A percentile compares a stretch with the other conserved stretches of the same genome.
These are phyloP conservation scores for Alloscopus bannaensis DNA, from an alignment of 2,888 invertebrate genomes.

Conservation along the genomic window DNA sequence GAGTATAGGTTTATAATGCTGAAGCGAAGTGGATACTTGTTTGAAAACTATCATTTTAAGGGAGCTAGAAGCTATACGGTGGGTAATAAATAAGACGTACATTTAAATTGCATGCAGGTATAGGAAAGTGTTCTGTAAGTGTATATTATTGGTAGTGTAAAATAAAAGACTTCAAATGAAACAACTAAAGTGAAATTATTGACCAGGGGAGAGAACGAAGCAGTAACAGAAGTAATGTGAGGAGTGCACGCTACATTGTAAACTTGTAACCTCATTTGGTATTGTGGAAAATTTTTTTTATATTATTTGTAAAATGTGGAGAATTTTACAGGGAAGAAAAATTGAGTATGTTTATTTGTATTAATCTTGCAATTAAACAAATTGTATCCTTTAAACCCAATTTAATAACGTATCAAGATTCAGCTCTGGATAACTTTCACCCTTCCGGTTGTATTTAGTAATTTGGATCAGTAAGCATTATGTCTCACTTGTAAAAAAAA, in stretches of 20 bases:
- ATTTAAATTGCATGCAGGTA: not conserved
- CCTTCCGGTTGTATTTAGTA: not conserved
- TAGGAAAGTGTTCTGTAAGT: not conserved
- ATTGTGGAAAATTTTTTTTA: not conserved
- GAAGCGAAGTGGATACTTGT: too few relatives aligned
- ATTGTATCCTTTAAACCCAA: not conserved
- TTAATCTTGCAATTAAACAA: not conserved
- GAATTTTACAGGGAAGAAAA: not conserved
- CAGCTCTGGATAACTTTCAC: not conserved
- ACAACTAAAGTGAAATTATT: slow-evolving; percentile 39
- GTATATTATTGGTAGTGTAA: not conserved
- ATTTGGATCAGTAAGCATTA: not conserved
- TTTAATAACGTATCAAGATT: not conserved
- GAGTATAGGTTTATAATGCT: too few relatives aligned
- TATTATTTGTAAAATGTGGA: not conserved
- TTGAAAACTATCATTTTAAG: not conserved
- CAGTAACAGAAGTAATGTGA: not conserved
- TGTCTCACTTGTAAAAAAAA: not conserved
- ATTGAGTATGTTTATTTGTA: not conserved
- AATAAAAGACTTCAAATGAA: slow-evolving; percentile 36
- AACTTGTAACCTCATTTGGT: not conserved
- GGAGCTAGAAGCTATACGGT: not conserved
- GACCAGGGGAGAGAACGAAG: slow-evolving; percentile 40
- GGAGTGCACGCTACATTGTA: not conserved
- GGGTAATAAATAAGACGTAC: not conserved